A percentile compares a stretch with the other conserved stretches of the same genome.
Evolutionary conservation across 1,140 invertebrate species (phyloP).

Genomic region (Trichoplusia ni): DNA sequence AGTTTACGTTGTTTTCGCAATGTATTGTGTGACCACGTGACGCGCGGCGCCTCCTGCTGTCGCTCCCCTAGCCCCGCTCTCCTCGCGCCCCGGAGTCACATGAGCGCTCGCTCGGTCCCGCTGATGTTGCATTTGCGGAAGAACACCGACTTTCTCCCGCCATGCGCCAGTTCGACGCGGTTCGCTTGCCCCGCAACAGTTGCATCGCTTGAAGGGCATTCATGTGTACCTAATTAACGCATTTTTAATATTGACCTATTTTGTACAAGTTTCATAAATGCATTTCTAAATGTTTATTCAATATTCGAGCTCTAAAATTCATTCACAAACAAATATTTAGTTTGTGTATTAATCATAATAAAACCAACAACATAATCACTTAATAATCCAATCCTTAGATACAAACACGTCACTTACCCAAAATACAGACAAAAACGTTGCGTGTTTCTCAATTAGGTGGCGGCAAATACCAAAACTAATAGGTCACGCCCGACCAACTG

Average conservation of each 20-base stretch:
- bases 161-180: constrained; percentile 9
- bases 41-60: not conserved
- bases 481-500: not conserved
- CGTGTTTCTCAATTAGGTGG: not conserved
- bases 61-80: not conserved
- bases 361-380: not conserved
- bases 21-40: constrained; percentile 9
- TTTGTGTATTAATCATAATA: not conserved
- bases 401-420: not conserved
- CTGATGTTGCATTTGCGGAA: constrained; percentile 9
- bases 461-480: constrained; percentile 7
- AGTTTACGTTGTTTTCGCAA: constrained; percentile 27
- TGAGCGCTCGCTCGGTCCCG: constrained; percentile 12
- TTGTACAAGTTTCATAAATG: not conserved
- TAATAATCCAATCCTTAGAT: too few relatives aligned
- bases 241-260: not conserved
- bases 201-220: constrained; percentile 10
- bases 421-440: not conserved
- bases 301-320: too few relatives aligned
- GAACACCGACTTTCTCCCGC: constrained; percentile 20
- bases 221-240: not conserved
- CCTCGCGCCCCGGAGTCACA: constrained; percentile 17
- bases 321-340: too few relatives aligned
- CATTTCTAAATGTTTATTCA: too few relatives aligned
- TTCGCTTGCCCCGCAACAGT: not conserved